phyloP scores from a whole-genome alignment of 2,888 invertebrate species.

The Volucella zonaria region DNA sequence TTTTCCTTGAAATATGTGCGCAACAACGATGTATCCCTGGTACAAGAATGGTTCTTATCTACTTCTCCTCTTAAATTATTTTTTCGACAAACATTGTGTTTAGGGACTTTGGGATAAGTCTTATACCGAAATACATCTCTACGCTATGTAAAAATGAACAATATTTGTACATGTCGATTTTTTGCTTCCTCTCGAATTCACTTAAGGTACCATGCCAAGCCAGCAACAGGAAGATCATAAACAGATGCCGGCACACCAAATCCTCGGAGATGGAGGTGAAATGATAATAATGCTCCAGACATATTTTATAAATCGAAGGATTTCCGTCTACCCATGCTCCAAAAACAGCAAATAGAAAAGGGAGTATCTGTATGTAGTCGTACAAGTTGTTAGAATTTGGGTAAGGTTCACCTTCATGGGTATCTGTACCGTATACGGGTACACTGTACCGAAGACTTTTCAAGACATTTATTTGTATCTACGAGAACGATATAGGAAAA shows the following conservation, averaged over 20 bases:
- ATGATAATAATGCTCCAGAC: slow-evolving; percentile 59
- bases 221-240: slow-evolving; percentile 54
- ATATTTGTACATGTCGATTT: slow-evolving; percentile 46
- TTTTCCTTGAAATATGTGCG: slow-evolving; percentile 25
- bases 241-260: slow-evolving; percentile 62
- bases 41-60: slow-evolving; percentile 30
- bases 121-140: slow-evolving; percentile 31
- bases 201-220: slow-evolving; percentile 6
- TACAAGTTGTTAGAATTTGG: background rate
- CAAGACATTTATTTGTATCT: slow-evolving; percentile 35
- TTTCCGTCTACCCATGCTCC: slow-evolving; percentile 43
- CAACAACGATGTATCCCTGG: background rate
- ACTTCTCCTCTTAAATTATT: slow-evolving; percentile 15
- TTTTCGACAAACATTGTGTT: slow-evolving; percentile 48
- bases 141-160: slow-evolving; percentile 34
- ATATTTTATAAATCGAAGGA: slow-evolving; percentile 66
- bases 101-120: slow-evolving; percentile 19
- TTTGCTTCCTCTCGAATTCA: slow-evolving; percentile 13
- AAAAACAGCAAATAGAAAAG: background rate
- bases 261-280: background rate
- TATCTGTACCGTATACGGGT: too few species aligned
- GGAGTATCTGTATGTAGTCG: background rate
- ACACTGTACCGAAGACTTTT: slow-evolving; percentile 47
- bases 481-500: slow-evolving; percentile 17
- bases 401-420: background rate